phyloP scores from a whole-genome alignment of 2,888 invertebrate genomes.

The Agrotis exclamationis region DNA sequence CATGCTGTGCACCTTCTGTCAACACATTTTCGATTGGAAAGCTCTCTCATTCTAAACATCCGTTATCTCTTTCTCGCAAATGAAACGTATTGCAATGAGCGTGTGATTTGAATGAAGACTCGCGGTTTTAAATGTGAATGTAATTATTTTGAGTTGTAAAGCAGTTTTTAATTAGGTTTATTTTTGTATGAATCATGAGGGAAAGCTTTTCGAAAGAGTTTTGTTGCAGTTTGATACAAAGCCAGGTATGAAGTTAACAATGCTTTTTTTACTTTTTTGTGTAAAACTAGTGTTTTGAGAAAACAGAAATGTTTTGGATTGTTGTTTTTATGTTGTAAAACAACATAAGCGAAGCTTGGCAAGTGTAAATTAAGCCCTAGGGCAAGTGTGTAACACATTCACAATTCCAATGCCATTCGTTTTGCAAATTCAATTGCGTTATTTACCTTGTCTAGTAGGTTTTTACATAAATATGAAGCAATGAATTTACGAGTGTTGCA shows the following conservation, averaged over 20 bases:
- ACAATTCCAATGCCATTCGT: too few species aligned
- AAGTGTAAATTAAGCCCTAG: too few species aligned
- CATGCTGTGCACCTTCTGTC: conserved; percentile 36
- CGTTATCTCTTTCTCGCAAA: conserved; percentile 45
- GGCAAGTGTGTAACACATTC: too few species aligned
- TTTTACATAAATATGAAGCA: too few species aligned
- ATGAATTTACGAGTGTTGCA: too few species aligned
- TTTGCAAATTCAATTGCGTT: too few species aligned
- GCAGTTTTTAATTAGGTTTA: conserved; percentile 29
- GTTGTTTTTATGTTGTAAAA: not conserved
- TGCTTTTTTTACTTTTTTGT: conserved; percentile 4
- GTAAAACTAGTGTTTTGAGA: not conserved
- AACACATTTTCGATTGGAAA: not conserved
- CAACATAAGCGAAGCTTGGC: too few species aligned
- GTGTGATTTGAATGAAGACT: conserved; percentile 50
- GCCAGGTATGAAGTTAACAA: conserved; percentile 15
- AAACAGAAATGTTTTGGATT: not conserved
- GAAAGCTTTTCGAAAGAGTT: conserved; percentile 3
- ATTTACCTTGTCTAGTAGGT: too few species aligned
- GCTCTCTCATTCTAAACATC: conserved; percentile 30
- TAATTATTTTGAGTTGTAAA: conserved; percentile 37
- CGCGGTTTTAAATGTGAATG: conserved; percentile 42
- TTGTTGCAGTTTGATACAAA: conserved; percentile 5
- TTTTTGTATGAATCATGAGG: conserved; percentile 1
- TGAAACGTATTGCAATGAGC: conserved; percentile 46